A percentile compares a stretch with the other conserved stretches of the same genome.
phyloP scores from a whole-genome alignment of 2,888 invertebrate genomes.

The Argyra leucocephala region DNA sequence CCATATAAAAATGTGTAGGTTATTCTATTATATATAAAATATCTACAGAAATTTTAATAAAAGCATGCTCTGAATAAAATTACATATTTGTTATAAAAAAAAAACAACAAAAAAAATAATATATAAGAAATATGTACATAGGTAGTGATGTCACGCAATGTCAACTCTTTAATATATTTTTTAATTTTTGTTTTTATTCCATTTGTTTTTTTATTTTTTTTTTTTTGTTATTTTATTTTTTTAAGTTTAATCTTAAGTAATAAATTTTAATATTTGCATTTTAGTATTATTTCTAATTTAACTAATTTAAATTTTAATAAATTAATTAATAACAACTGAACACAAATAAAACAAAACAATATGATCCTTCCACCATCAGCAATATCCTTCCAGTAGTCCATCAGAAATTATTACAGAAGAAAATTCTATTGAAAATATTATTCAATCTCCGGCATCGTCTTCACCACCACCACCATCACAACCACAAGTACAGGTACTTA shows the following conservation, averaged over 20 bases:
- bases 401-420: constrained; percentile 40
- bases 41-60: too few species aligned
- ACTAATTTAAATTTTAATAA: neutral
- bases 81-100: too few species aligned
- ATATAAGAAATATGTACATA: too few species aligned
- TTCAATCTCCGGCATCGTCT: constrained; percentile 32
- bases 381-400: constrained; percentile 31
- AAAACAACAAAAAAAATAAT: too few species aligned
- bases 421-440: constrained; percentile 32
- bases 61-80: too few species aligned
- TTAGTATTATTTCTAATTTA: neutral
- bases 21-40: too few species aligned
- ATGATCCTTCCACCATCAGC: constrained; percentile 23
- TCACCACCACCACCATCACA: constrained; percentile 35
- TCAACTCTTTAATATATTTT: neutral
- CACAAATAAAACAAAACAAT: constrained; percentile 17
- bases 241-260: constrained; percentile 10
- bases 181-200: neutral
- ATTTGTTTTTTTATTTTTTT: neutral
- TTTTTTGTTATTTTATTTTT: constrained; percentile 1
- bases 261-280: too few species aligned
- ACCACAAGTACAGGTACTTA: constrained; percentile 39
- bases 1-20: too few species aligned
- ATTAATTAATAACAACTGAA: constrained; percentile 22
- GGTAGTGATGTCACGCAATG: too few species aligned